Evolutionary conservation across 1,140 invertebrate genomes (phyloP).

Genomic region (Penaeus vannamei): DNA sequence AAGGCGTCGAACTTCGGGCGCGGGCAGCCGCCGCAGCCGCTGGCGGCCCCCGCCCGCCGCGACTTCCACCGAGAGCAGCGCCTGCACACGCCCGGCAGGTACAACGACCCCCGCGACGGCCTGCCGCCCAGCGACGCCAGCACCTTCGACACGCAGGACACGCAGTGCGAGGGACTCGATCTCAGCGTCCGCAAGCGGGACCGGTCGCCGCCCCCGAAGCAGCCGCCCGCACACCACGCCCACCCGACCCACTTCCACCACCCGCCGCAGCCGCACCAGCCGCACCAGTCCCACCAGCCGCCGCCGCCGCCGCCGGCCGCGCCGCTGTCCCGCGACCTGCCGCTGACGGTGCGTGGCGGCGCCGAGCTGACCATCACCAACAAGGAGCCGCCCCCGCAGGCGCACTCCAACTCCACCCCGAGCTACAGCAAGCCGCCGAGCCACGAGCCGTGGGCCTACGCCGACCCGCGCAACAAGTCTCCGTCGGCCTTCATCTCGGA

Average conservation of each 20-base stretch:
- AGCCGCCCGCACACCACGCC: conserved; percentile 32
- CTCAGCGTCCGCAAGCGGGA: conserved; percentile 67
- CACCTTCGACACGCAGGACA: conserved; percentile 27
- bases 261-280: conserved; percentile 32
- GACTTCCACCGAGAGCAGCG: conserved; percentile 43
- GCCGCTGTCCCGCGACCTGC: conserved; percentile 42
- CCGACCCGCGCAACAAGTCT: conserved; percentile 60
- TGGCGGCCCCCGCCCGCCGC: conserved; percentile 21
- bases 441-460: conserved; percentile 48
- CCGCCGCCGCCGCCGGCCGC: conserved; percentile 46
- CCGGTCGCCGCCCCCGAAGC: conserved; percentile 46
- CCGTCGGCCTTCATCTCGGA: conserved; percentile 65
- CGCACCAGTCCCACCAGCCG: conserved; percentile 42
- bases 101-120: conserved; percentile 51
- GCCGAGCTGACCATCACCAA: conserved; percentile 65
- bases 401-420: conserved; percentile 64
- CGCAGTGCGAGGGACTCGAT: conserved; percentile 64
- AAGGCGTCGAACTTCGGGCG: conserved; percentile 40
- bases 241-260: conserved; percentile 20
- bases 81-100: conserved; percentile 17
- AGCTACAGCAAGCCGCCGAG: conserved; percentile 58
- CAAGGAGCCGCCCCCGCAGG: conserved; percentile 64
- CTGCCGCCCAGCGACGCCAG: conserved; percentile 28
- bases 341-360: conserved; percentile 60
- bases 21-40: conserved; percentile 30